Evolutionary conservation across 2,888 invertebrate genomes (phyloP), one percentile per base, ranked within the genome.

Genomic region (Alitta virens): DNA sequence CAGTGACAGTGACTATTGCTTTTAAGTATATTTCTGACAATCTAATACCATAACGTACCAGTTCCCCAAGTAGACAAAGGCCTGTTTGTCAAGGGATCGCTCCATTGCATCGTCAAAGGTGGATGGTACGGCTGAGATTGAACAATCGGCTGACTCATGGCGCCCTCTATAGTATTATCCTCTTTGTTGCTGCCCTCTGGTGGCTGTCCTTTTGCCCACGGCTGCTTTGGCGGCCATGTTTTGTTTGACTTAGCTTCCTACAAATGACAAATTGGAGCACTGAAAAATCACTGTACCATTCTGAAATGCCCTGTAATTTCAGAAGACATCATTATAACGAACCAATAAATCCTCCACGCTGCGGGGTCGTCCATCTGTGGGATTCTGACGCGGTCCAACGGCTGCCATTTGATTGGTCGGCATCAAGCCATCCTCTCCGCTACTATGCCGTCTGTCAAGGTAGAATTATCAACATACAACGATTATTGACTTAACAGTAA

Each of bases 41-140:
- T n/a, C n/a, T n/a, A n/a, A n/a, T n/a, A n/a, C n/a, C n/a, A n/a
- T n/a, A n/a, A n/a, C 59, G 38, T 51, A 59, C 59, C 59, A 38
- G 53, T 43, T 21, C 46, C 55, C 61, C 61, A 61, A 33, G 50
- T 43, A 5, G 61, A 56, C 33, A 61, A 40, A n/a, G 55, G 50
- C 2, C 72, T 68, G 58, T 70, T 66, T 27, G 76, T 72, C 59
- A 77, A 54, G 1, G 77, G 77, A 65, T 76, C 77, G 68, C 77
- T 77, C 73, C 75, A 73, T 66, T 77, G 76, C 75, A 76, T 75
- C 59, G 72, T 71, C 24, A 76, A 67, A 7, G 76, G 77, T 23
- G 72, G 69, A 66, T 77, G 77, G 0, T 38, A 38, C 50, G 59
- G 56, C n/a, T 54, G 27, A 5, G 25, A 7, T 9, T n/a, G 24